Percentiles rank a stretch among this genome's conserved stretches.
Conservation (phyloP, 30 jellyfish, hydroid and myxozoan species). For the Rhopilema esculentum region DNA sequence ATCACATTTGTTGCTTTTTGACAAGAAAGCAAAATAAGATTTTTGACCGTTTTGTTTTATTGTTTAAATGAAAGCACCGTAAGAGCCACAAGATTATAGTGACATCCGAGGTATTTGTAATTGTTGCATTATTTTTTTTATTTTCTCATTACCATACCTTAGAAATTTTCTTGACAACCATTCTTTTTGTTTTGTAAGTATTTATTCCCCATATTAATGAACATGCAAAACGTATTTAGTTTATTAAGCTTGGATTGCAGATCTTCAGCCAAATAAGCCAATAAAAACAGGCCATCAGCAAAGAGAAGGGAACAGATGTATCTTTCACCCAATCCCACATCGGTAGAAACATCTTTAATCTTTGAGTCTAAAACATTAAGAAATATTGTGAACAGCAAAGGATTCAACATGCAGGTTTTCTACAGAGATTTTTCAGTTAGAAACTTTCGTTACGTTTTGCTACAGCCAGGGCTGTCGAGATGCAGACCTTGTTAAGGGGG, state of each 20-base stretch:
- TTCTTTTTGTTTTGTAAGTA: neutral
- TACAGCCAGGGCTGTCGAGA: no score
- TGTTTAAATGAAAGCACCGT: neutral
- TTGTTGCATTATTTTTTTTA: neutral
- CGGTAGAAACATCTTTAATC: neutral
- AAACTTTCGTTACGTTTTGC: no score
- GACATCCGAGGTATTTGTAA: slow-evolving; percentile 23
- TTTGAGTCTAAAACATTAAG: neutral
- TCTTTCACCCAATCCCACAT: neutral
- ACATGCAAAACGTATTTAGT: neutral
- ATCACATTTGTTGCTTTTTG: slow-evolving; percentile 23
- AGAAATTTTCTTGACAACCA: neutral
- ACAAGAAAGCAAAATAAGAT: slow-evolving; percentile 1
- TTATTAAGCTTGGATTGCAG: neutral
- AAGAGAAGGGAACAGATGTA: neutral
- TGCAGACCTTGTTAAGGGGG: no score
- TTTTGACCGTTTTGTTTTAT: slow-evolving; percentile 19
- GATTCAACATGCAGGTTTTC: neutral
- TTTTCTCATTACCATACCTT: neutral
- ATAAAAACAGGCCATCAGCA: neutral
- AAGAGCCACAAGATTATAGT: slow-evolving; percentile 11
- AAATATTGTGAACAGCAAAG: neutral
- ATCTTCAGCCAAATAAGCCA: neutral
- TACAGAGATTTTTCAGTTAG: no score
- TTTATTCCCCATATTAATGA: neutral